A percentile compares a stretch with the other conserved stretches of the same genome.
Evolutionary conservation across 1,140 invertebrate genomes (phyloP).

Genomic region (Paralvinella palmiformis): DNA sequence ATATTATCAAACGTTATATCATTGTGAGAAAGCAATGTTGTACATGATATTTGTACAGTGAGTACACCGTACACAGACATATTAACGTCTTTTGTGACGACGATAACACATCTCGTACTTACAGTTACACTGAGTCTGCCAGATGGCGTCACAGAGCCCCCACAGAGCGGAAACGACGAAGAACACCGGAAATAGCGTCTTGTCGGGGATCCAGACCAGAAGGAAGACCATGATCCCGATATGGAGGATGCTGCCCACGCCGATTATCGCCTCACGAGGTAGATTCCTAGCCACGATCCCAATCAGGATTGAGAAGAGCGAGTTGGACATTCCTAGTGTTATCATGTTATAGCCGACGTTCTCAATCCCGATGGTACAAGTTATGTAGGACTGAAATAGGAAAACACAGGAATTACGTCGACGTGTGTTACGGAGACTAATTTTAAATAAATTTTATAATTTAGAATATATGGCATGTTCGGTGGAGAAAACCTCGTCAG

Average conservation of each 20-base stretch:
- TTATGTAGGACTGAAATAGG: constrained; percentile 43
- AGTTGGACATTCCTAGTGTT: constrained; percentile 42
- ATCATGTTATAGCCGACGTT: constrained; percentile 49
- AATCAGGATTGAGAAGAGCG: constrained; percentile 37
- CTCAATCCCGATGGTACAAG: constrained; percentile 41
- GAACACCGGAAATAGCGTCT: constrained; percentile 71
- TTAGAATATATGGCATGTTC: too few relatives aligned
- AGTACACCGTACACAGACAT: too few relatives aligned
- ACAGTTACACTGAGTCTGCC: constrained; percentile 98
- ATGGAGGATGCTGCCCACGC: constrained; percentile 20
- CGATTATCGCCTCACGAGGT: constrained; percentile 46
- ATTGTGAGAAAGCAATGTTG: too few relatives aligned
- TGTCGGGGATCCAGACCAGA: constrained; percentile 76
- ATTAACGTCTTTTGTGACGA: too few relatives aligned
- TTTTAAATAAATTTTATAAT: too few relatives aligned
- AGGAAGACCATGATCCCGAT: constrained; percentile 42
- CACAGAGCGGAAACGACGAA: constrained; percentile 87
- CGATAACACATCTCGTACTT: constrained; percentile 42
- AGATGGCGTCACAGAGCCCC: constrained; percentile 94
- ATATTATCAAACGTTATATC: too few relatives aligned
- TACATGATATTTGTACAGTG: too few relatives aligned
- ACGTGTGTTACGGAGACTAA: too few relatives aligned
- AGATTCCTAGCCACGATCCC: constrained; percentile 37
- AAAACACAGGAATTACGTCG: background rate
- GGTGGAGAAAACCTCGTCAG: too few relatives aligned